Percentiles rank a stretch among this genome's conserved stretches.
phyloP scores from a whole-genome alignment of 2,113 vertebrate genomes.

The Pao palembangensis region DNA sequence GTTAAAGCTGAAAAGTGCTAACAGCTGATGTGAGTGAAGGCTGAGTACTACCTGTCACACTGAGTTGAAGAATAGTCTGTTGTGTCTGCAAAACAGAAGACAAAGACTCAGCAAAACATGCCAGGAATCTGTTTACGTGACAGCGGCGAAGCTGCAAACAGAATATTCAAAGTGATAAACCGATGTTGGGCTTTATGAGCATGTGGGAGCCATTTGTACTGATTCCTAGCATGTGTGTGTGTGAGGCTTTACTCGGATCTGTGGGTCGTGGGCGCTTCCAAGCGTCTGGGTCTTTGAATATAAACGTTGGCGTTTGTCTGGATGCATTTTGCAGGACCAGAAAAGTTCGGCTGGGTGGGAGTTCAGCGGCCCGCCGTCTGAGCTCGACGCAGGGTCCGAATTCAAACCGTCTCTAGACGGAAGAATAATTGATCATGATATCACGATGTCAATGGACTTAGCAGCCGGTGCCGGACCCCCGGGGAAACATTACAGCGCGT shows the following conservation, averaged over 20 bases:
- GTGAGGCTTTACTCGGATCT: no score
- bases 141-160: conserved; percentile 24
- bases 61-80: conserved; percentile 81
- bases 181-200: no score
- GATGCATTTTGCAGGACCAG: no score
- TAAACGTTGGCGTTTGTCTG: no score
- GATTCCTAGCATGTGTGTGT: no score
- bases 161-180: not conserved
- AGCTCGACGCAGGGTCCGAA: no score
- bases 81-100: conserved; percentile 78
- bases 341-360: no score
- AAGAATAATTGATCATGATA: not conserved
- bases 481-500: conserved; percentile 16
- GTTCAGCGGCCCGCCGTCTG: no score
- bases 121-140: conserved; percentile 14
- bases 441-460: not conserved
- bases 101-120: conserved; percentile 42
- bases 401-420: not conserved
- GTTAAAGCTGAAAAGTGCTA: conserved; percentile 29
- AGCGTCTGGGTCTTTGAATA: no score
- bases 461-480: not conserved
- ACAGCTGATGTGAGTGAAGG: conserved; percentile 25
- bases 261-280: no score
- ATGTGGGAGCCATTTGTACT: no score
- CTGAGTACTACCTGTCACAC: conserved; percentile 82